Evolutionary conservation across 2,797 vertebrate genomes (phyloP), one percentile per base, ranked within the genome.

Genomic region (Rhinella marina): DNA sequence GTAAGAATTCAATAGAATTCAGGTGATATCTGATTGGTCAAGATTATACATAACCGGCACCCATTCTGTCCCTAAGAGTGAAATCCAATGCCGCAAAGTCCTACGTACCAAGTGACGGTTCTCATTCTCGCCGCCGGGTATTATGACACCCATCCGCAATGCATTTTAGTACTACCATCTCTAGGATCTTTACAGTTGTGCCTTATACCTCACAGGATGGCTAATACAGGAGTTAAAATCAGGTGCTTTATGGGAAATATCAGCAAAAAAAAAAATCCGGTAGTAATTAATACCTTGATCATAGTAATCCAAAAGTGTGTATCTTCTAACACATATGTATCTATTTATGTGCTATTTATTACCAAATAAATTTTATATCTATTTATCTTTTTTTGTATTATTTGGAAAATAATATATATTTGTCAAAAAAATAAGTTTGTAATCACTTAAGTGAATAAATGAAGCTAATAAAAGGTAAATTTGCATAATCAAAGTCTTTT

Each of bases 331-430:
- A 59, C 82, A 76, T 89, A 86, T 83, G 64, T 68, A 86, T 86
- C 84, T 89, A 89, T 89, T 89, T 89, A 89, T 82, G 73, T 83
- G 52, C 52, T 89, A 89, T 89, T 89, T 89, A 89, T 89, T 89
- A 86, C 78, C 72, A 80, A 86, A 83, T 66, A 77, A 86, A 83
- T 86, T 88, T 88, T 88, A 89, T 86, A 89, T 89, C 82, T 89
- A 89, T 89, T 86, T 89, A 89, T 89, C 88, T 83, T 86, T 83
- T 86, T 88, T 89, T 89, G 73, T 86, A 86, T 89, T 89, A 82
- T 89, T 83, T 86, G 61, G 88, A 50, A 86, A 82, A 83, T 86
- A 86, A 89, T 89, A 89, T 89, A 86, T 89, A 86, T 89, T 86
- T 89, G 84, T 86, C 84, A 77, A 54, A 68, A 41, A 73, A 77